These are phyloP conservation scores for Dryas iulia DNA, from an alignment of 1,140 invertebrate species.

Conservation along the genomic window DNA sequence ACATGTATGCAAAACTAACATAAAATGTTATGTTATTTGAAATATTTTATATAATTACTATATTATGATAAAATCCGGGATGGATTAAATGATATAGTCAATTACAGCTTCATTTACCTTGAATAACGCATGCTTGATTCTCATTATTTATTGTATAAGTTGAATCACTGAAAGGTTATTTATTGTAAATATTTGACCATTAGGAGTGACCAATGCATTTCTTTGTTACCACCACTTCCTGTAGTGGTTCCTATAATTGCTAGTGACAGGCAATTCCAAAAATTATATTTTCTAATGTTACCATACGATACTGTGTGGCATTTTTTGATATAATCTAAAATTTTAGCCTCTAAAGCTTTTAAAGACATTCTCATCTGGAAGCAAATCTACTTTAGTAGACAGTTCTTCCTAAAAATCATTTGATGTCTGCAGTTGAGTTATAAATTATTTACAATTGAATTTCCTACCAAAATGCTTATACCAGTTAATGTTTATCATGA, in stretches of 20 bases:
- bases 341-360: not conserved
- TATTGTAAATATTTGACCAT: not conserved
- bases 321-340: not conserved
- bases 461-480: not conserved
- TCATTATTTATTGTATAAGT: not conserved
- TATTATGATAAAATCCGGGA: not conserved
- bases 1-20: conserved; percentile 1
- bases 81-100: not conserved
- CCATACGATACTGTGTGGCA: not conserved
- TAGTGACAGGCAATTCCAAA: not conserved
- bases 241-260: too few species aligned
- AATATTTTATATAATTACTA: not conserved
- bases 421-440: not conserved
- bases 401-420: not conserved
- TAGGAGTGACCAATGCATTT: too few species aligned
- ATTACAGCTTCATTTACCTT: not conserved
- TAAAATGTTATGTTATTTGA: not conserved
- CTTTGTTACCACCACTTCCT: too few species aligned
- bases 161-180: too few species aligned
- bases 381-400: not conserved
- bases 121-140: not conserved
- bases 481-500: not conserved
- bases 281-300: not conserved
- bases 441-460: not conserved
- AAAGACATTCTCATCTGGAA: not conserved